Evolutionary conservation across 2,113 vertebrate species (phyloP).

Genomic region (Rhombomys opimus): DNA sequence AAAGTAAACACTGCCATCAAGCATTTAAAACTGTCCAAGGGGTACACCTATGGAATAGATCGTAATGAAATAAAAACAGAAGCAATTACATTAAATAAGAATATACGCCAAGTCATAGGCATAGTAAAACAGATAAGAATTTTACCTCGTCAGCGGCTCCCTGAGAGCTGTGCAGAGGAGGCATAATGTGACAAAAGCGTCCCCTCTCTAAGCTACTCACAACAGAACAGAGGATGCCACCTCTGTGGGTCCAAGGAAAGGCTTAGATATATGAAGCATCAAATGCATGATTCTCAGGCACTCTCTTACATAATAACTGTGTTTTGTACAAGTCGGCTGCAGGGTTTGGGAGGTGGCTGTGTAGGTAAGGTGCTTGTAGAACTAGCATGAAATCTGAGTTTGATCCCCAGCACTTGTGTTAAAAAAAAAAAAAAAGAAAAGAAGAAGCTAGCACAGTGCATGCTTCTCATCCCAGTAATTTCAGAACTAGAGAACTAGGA

Average conservation of each 20-base stretch:
- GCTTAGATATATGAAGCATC: not conserved
- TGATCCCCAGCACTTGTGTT: not conserved
- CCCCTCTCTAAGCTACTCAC: not conserved
- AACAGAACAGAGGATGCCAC: not conserved
- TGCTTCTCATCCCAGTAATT: not conserved
- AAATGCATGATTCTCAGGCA: not conserved
- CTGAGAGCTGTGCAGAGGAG: not conserved
- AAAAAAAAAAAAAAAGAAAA: not conserved
- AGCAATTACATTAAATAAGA: not conserved
- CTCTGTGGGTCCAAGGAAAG: not conserved
- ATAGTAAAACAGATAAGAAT: not conserved
- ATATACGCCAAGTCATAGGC: not conserved
- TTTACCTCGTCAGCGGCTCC: not conserved
- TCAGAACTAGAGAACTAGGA: not conserved
- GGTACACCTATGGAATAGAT: not conserved
- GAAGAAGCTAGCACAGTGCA: not conserved
- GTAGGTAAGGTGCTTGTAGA: not conserved
- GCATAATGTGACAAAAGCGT: not conserved
- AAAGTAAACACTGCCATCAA: not conserved
- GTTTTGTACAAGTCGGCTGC: not conserved
- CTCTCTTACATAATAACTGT: not conserved
- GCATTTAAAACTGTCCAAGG: not conserved
- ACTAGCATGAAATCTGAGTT: not conserved
- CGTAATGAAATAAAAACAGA: not conserved
- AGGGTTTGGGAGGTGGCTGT: not conserved